Base-by-base conservation (phyloP, 2,797 vertebrate genomes). In the Eremophila alpestris region DNA sequence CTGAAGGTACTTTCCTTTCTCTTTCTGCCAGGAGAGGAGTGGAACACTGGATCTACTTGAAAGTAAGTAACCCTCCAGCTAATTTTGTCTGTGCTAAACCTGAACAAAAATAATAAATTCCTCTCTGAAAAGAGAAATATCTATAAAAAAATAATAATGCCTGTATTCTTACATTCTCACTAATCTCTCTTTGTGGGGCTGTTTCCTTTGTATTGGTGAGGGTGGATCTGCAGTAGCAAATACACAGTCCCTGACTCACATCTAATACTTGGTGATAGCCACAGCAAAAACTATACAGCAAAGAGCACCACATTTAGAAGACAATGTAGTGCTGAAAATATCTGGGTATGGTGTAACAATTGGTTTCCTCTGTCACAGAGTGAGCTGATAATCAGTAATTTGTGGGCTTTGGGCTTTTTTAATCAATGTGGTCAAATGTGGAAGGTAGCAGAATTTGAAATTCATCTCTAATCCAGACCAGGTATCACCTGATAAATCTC, bases 1-100 rank as follows among this genome's bases (percentile, higher is more conserved):
- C 68, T 78, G 69, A 89, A 93, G 76, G 60, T 85, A 68, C 79
- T 94, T 83, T 83, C 36, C 46, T 92, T 63, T 84, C 30, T 27
- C 52, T 70, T 83, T 87, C 70, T 87, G 43, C 41, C 34, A 82
- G 92, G 80, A 94, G 91, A 92, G 62, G 77, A 78, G 29, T 14
- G 7, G 51, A 76, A 79, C 27, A 12, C 56, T 77, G 56, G 19
- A 87, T 54, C 38, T 70, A 15, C 77, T 83, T 90, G 73, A 89
- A 70, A 92, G 77, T 75, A 71, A 83, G 52, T 89, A 54, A 65
- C 70, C 84, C 52, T 89, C 48, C 51, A 83, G 86, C 71, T 94
- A 87, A 77, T 92, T 90, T 92, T 93, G 48, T 85, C 75, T 75
- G 30, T 62, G 24, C 63, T 45, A 63, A 83, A 84, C 63, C 78